Conservation (phyloP, 2,888 invertebrate genomes). For the Hirtodrosophila trivittata region DNA sequence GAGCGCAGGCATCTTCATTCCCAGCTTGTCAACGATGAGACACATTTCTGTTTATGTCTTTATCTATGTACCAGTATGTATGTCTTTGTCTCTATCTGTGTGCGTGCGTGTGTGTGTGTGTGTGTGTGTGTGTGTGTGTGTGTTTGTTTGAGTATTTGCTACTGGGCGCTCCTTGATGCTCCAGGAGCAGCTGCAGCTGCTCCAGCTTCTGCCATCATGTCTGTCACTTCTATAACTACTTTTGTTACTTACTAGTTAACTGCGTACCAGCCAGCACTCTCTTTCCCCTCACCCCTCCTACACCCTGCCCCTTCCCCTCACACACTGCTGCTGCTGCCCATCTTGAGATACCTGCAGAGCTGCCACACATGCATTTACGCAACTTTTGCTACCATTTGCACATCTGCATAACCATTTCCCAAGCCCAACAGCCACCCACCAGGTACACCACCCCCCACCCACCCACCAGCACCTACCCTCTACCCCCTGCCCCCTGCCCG, state of each 20-base stretch:
- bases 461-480: conserved; percentile 9
- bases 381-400: conserved; percentile 56
- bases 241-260: conserved; percentile 76
- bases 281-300: not conserved
- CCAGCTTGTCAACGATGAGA: conserved; percentile 53
- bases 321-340: too few relatives aligned
- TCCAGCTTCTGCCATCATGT: conserved; percentile 44
- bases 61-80: not conserved
- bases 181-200: conserved; percentile 24
- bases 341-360: too few relatives aligned
- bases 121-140: conserved; percentile 11
- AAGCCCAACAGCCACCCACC: conserved; percentile 5
- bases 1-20: conserved; percentile 49
- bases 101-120: conserved; percentile 4
- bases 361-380: conserved; percentile 33
- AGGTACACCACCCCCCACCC: not conserved
- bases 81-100: conserved; percentile 45
- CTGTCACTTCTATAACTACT: conserved; percentile 78
- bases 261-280: conserved; percentile 34
- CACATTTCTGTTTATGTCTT: conserved; percentile 32
- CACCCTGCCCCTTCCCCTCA: not conserved
- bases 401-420: conserved; percentile 21
- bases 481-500: not conserved
- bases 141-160: not conserved
- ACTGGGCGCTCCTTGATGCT: conserved; percentile 19